Evolutionary conservation across 1,140 invertebrate genomes (phyloP), one percentile per base, ranked within the genome.

Genomic region (Diabrotica virgifera): DNA sequence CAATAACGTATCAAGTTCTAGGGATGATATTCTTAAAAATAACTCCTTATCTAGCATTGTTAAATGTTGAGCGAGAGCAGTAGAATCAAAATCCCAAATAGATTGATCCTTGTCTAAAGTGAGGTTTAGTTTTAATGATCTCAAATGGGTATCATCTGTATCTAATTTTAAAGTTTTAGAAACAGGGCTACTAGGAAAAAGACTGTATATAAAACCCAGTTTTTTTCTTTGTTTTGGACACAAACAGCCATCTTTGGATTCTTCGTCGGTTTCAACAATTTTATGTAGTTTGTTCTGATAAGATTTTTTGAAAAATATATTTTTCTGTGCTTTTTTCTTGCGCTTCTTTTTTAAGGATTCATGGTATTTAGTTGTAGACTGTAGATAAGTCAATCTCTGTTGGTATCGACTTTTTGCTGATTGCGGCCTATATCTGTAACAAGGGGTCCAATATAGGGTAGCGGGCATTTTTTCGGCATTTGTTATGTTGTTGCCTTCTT

Each of bases 11-110:
- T 77, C 73, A 6, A 84, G 71, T 65, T 85, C 84, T 0, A 64
- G 63, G 3, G 67, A 37, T 1, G 80, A 76, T 14, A 84, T 80
- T 36, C 81, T 79, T 0, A 83, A 59, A 68, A 85, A 84, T 5
- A 85, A 74, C 69, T 85, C 82, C 36, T 79, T 76, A 67, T 85
- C 84, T 38, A 85, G 81, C 12, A 85, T 65, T 0, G 83, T 85
- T 12, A 85, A 63, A 66, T 85, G 83, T 61, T 72, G 67, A 0
- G 83, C 81, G 2, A 85, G 58, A 3, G 80, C 81, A 0, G 75
- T 76, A 4, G 83, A 84, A 65, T 84, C 80, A 59, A 85, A 77
- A 64, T 85, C 84, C 83, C 83, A 83, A 5, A 79, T 76, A 5
- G 76, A 80, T 5, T 83, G 72, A 14, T 69, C 68, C 5, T 79